Evolutionary conservation across 2,888 invertebrate species (phyloP).

Genomic region (Dynastes maya): DNA sequence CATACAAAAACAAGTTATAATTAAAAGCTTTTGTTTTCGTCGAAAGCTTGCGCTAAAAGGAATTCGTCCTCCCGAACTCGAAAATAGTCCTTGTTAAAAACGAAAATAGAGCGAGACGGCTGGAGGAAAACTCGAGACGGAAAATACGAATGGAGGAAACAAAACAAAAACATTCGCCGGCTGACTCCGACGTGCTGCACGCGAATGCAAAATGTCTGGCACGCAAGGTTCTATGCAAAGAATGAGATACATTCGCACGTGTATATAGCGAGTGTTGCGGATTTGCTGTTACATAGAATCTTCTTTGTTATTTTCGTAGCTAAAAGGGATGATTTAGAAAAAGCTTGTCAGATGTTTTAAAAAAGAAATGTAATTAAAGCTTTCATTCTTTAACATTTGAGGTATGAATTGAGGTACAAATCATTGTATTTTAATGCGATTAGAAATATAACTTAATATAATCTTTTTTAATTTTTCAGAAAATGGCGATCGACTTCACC

Average conservation of each 20-base stretch:
- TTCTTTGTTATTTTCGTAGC: too few species aligned
- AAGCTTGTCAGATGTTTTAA: too few species aligned
- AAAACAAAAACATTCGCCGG: slow-evolving; percentile 15
- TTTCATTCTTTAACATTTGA: too few species aligned
- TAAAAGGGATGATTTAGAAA: too few species aligned
- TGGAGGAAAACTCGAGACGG: not conserved
- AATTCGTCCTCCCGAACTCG: not conserved
- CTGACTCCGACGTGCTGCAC: not conserved
- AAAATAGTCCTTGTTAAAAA: not conserved
- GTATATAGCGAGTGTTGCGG: too few species aligned
- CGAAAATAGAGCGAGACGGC: not conserved
- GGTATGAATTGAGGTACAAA: too few species aligned
- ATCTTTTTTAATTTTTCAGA: too few species aligned
- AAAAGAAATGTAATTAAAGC: too few species aligned
- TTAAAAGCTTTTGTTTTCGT: not conserved
- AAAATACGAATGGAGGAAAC: not conserved
- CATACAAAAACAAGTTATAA: slow-evolving; percentile 2
- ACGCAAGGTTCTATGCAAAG: not conserved
- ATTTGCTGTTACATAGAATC: too few species aligned
- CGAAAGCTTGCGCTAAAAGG: not conserved
- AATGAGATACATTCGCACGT: not conserved
- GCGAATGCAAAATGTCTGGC: slow-evolving; percentile 5
- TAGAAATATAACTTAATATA: too few species aligned
- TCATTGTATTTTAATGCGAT: too few species aligned
- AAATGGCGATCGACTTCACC: too few species aligned